These are phyloP conservation scores for Enteromius trimaculatus DNA, from an alignment of 2,797 vertebrate species.

Conservation along the genomic window DNA sequence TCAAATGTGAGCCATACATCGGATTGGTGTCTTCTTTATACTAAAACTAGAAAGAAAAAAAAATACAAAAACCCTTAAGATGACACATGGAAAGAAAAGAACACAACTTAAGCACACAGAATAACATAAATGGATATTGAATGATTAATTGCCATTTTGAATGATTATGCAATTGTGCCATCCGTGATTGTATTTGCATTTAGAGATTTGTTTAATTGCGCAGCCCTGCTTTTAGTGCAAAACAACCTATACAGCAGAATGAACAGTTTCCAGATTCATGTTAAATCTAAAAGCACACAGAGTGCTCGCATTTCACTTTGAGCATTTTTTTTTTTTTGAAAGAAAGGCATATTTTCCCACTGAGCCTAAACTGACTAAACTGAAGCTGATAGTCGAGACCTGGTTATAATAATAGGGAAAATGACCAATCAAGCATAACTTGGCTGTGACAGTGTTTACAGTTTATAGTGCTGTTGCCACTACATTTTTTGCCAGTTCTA, in stretches of 20 bases:
- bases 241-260: not conserved
- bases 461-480: constrained; percentile 9
- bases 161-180: no score
- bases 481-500: not conserved
- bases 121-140: no score
- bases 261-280: not conserved
- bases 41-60: no score
- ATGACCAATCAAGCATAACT: not conserved
- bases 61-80: no score
- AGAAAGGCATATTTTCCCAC: not conserved
- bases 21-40: no score
- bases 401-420: not conserved
- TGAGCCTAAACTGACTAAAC: not conserved
- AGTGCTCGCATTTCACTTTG: not conserved
- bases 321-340: not conserved
- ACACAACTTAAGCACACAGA: no score
- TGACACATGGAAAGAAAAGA: no score
- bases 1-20: no score
- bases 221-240: not conserved
- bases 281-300: not conserved
- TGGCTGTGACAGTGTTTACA: constrained; percentile 11
- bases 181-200: no score
- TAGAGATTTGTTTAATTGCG: no score
- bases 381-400: not conserved
- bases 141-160: no score